Conservation (phyloP, 1,140 invertebrate genomes). For the Hycleus cichorii region DNA sequence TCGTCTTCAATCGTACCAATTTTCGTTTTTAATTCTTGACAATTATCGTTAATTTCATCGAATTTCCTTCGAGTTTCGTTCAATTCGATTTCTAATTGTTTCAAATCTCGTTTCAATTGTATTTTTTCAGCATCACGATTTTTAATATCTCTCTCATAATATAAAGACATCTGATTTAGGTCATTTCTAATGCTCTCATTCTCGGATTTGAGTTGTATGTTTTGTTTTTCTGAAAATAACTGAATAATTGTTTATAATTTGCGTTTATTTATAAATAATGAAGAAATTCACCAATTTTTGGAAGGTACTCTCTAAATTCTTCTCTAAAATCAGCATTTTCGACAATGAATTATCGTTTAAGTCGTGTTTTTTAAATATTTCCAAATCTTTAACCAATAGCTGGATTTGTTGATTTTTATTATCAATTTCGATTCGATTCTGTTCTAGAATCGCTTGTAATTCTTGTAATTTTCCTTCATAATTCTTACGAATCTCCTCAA, state of each 20-base stretch:
- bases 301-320: conserved; percentile 34
- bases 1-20: conserved; percentile 22
- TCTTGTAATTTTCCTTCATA: conserved; percentile 23
- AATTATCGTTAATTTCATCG: conserved; percentile 12
- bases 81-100: conserved; percentile 30
- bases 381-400: conserved; percentile 28
- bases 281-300: conserved; percentile 32
- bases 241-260: neutral
- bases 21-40: conserved; percentile 23
- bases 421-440: conserved; percentile 25
- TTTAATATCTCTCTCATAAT: conserved; percentile 37
- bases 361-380: conserved; percentile 22
- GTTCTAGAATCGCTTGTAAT: conserved; percentile 17
- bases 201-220: conserved; percentile 37
- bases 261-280: neutral
- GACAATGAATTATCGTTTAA: conserved; percentile 24
- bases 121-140: conserved; percentile 36
- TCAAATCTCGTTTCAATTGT: conserved; percentile 32
- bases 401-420: conserved; percentile 21
- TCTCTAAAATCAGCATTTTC: conserved; percentile 33
- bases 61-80: conserved; percentile 23
- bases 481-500: conserved; percentile 15
- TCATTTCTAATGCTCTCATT: conserved; percentile 38
- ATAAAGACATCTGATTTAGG: conserved; percentile 37
- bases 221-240: conserved; percentile 39